Evolutionary conservation across 2,113 vertebrate genomes (phyloP).

Genomic region (Fregetta grallaria): DNA sequence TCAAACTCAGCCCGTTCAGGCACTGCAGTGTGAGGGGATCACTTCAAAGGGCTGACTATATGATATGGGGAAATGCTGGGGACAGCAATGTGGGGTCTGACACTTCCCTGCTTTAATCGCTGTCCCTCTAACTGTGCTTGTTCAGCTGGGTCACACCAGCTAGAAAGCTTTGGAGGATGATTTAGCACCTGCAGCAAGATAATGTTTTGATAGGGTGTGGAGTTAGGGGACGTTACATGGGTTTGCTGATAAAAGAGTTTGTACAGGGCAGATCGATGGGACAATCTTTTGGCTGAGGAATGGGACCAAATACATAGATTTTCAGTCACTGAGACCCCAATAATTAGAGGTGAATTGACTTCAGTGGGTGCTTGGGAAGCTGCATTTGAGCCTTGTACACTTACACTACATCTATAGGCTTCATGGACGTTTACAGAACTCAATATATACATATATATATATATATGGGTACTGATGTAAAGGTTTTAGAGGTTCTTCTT

Average conservation of each 20-base stretch:
- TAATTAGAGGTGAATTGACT: not conserved
- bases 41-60: not conserved
- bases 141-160: not conserved
- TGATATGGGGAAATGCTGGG: not conserved
- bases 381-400: not conserved
- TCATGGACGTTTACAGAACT: not conserved
- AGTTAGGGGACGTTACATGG: not conserved
- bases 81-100: not conserved
- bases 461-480: not conserved
- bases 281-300: not conserved
- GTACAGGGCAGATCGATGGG: not conserved
- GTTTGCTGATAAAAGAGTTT: not conserved
- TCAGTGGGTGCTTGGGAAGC: not conserved
- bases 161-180: not conserved
- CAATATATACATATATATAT: not conserved
- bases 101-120: not conserved
- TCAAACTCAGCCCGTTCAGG: not conserved
- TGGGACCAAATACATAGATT: not conserved
- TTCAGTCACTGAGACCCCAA: not conserved
- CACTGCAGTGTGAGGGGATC: not conserved
- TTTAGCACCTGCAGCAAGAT: not conserved
- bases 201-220: not conserved
- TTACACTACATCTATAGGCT: not conserved
- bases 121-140: not conserved
- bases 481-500: constrained; percentile 11